Evolutionary conservation across 2,888 invertebrate genomes (phyloP).

Genomic region (Malachius bipustulatus): DNA sequence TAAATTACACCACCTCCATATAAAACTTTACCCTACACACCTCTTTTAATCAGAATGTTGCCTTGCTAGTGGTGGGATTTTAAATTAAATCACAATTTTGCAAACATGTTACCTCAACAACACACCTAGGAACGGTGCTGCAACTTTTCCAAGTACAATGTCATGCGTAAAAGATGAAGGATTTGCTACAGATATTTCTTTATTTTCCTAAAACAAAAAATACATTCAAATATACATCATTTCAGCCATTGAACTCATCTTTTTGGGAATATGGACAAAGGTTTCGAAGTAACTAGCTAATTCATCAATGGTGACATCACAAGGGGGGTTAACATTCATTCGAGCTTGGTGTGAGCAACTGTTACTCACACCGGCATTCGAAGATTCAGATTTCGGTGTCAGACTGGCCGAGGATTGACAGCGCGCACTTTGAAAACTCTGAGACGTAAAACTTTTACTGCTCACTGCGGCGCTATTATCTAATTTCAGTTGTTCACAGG

Average conservation of each 20-base stretch:
- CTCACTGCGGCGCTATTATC: conserved; percentile 21
- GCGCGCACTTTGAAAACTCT: conserved; percentile 29
- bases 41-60: too few species aligned
- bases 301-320: conserved; percentile 88
- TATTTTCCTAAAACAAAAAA: too few species aligned
- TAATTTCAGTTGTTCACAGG: conserved; percentile 34
- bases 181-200: too few species aligned
- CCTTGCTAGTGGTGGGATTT: too few species aligned
- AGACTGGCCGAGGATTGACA: conserved; percentile 17
- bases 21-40: too few species aligned
- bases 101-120: too few species aligned
- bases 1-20: too few species aligned
- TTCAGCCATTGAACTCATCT: conserved; percentile 96
- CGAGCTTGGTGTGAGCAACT: conserved; percentile 67
- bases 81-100: too few species aligned
- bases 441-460: conserved; percentile 22
- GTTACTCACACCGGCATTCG: conserved; percentile 19
- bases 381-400: conserved; percentile 14
- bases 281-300: conserved; percentile 92
- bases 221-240: conserved; percentile 86
- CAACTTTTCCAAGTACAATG: too few species aligned
- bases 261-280: conserved; percentile 90
- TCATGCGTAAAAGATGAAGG: too few species aligned
- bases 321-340: conserved; percentile 51
- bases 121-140: too few species aligned